phyloP scores from a whole-genome alignment of 2,888 invertebrate species.

The Rugalucina vietnamica region DNA sequence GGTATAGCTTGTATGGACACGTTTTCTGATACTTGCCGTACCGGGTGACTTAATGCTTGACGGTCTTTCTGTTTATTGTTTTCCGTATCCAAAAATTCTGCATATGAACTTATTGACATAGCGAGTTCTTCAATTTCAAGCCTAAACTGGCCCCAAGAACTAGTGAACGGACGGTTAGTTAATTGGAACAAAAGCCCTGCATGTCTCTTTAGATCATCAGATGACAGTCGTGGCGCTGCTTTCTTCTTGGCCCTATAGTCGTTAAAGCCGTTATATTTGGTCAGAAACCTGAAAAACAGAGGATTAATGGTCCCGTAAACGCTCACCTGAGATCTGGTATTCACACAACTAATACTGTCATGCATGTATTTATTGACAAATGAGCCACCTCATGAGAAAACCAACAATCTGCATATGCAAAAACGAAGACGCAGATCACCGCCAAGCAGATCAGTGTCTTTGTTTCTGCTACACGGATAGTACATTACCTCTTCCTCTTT shows the following conservation, averaged over 20 bases:
- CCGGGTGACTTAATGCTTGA: neutral
- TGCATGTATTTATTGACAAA: no score
- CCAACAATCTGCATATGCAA: no score
- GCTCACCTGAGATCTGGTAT: no score
- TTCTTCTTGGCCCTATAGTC: conserved; percentile 1
- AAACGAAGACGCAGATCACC: no score
- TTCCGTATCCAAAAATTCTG: neutral
- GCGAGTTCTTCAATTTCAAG: neutral
- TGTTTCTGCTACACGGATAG: no score
- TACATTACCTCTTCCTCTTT: no score
- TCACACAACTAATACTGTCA: neutral
- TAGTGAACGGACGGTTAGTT: neutral
- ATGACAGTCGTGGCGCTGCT: neutral
- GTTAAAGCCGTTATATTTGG: neutral
- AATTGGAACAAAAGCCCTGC: neutral
- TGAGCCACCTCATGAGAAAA: no score
- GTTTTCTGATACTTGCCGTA: neutral
- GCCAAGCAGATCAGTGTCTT: no score
- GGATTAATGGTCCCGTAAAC: no score
- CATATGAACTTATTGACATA: conserved; percentile 8
- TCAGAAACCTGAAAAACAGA: neutral
- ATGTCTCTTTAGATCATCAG: neutral
- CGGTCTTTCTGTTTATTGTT: conserved; percentile 18
- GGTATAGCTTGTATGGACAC: neutral
- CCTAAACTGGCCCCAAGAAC: neutral